Evolutionary conservation across 2,888 invertebrate species (phyloP).

Genomic region (Petrolisthes manimaculis): DNA sequence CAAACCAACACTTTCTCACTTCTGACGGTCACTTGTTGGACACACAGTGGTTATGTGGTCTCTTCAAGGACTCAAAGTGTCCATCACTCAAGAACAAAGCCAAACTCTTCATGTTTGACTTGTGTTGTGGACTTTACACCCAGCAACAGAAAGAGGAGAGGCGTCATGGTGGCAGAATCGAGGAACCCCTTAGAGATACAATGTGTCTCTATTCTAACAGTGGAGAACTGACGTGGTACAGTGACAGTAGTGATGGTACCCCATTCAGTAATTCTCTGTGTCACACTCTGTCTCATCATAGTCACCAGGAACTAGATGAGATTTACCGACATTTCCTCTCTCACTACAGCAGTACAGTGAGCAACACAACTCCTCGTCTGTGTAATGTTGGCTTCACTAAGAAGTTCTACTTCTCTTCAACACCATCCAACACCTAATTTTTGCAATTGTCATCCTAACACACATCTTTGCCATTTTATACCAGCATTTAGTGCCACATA

Average conservation of each 20-base stretch:
- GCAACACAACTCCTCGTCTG: not conserved
- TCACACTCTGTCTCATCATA: conserved; percentile 24
- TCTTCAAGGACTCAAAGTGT: conserved; percentile 34
- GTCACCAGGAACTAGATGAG: conserved; percentile 6
- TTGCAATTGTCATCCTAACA: too few relatives aligned
- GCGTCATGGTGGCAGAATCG: conserved; percentile 12
- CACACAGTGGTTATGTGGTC: conserved; percentile 22
- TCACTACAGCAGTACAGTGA: conserved; percentile 15
- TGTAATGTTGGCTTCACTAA: conserved; percentile 43
- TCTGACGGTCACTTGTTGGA: conserved; percentile 16
- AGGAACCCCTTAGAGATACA: conserved; percentile 26
- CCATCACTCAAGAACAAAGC: conserved; percentile 28
- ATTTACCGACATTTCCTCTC: conserved; percentile 37
- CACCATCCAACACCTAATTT: not conserved
- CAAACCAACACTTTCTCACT: conserved; percentile 23
- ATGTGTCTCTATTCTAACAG: conserved; percentile 29
- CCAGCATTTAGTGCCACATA: too few relatives aligned
- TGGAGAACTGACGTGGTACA: not conserved
- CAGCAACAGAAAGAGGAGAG: not conserved
- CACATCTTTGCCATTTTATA: too few relatives aligned
- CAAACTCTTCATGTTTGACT: conserved; percentile 38
- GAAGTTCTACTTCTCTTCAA: conserved; percentile 25
- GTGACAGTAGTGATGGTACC: conserved; percentile 13
- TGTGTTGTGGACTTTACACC: not conserved
- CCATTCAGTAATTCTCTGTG: conserved; percentile 30